These are phyloP conservation scores for Neogobius melanostomus DNA, from an alignment of 2,113 vertebrate species.

Conservation along the genomic window DNA sequence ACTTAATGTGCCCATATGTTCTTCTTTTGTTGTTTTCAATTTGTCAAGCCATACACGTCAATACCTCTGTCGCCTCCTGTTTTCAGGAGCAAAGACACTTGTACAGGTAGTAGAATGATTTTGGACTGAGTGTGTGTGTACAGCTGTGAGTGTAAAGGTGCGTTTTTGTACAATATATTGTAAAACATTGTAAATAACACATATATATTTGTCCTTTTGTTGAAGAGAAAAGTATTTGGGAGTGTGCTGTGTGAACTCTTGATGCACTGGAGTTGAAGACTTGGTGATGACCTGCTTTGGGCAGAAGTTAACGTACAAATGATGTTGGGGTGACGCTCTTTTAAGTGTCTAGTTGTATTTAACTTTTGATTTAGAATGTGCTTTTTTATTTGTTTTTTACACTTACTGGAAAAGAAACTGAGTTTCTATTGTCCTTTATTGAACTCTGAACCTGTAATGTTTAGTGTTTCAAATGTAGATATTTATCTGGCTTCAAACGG, in stretches of 20 bases:
- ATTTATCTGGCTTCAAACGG: constrained; percentile 70
- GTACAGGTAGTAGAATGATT: constrained; percentile 73
- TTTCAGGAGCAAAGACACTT: constrained; percentile 84
- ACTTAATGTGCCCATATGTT: constrained; percentile 33
- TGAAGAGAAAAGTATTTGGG: constrained; percentile 64
- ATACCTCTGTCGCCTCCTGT: constrained; percentile 91
- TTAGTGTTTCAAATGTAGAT: constrained; percentile 68
- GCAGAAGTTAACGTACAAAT: constrained; percentile 38
- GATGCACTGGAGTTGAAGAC: constrained; percentile 66
- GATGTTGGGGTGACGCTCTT: constrained; percentile 47
- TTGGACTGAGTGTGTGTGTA: constrained; percentile 43
- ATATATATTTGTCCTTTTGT: constrained; percentile 66
- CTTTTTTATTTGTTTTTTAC: constrained; percentile 38
- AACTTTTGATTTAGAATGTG: constrained; percentile 44
- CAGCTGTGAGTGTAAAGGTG: constrained; percentile 19
- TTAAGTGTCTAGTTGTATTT: constrained; percentile 42
- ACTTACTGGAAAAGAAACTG: constrained; percentile 67
- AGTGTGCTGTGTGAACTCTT: constrained; percentile 43
- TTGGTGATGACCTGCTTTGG: constrained; percentile 33
- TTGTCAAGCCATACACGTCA: constrained; percentile 96
- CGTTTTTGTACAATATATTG: constrained; percentile 63
- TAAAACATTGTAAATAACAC: constrained; percentile 70
- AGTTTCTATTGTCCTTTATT: constrained; percentile 61
- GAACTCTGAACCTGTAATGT: constrained; percentile 57
- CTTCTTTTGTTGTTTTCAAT: constrained; percentile 53